Percentiles rank a stretch among this genome's conserved stretches.
phyloP scores from a whole-genome alignment of 2,113 vertebrate species.

The Mobula hypostoma region DNA sequence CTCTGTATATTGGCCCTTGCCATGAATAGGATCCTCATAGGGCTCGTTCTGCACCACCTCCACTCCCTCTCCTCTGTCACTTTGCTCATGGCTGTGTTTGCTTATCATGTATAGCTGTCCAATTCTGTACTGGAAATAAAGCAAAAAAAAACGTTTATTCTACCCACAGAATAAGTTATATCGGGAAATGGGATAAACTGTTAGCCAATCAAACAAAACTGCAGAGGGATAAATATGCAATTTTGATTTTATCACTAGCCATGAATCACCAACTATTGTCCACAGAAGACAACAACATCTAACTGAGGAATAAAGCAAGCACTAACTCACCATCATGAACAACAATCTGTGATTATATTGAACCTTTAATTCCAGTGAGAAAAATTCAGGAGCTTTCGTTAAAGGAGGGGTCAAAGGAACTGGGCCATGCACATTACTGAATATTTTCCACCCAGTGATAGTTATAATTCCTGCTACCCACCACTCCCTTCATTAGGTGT shows the following conservation, averaged over 20 bases:
- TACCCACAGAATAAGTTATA: background rate
- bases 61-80: conserved; percentile 88
- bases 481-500: too few relatives aligned
- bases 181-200: background rate
- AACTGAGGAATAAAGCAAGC: background rate
- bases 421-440: background rate
- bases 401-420: background rate
- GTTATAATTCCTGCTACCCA: too few relatives aligned
- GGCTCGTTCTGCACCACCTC: conserved; percentile 91
- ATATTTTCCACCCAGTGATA: background rate
- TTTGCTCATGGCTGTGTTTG: conserved; percentile 92
- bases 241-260: background rate
- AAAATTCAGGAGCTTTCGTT: too few relatives aligned
- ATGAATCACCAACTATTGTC: background rate
- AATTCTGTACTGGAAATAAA: conserved; percentile 65
- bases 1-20: conserved; percentile 88
- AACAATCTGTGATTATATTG: background rate
- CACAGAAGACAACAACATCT: background rate
- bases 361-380: background rate
- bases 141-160: conserved; percentile 40
- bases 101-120: conserved; percentile 93
- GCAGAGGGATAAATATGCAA: background rate
- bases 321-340: background rate
- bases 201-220: background rate
- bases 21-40: conserved; percentile 78